Conservation (phyloP, 2,797 vertebrate species). For the Xenentodon cancila region DNA sequence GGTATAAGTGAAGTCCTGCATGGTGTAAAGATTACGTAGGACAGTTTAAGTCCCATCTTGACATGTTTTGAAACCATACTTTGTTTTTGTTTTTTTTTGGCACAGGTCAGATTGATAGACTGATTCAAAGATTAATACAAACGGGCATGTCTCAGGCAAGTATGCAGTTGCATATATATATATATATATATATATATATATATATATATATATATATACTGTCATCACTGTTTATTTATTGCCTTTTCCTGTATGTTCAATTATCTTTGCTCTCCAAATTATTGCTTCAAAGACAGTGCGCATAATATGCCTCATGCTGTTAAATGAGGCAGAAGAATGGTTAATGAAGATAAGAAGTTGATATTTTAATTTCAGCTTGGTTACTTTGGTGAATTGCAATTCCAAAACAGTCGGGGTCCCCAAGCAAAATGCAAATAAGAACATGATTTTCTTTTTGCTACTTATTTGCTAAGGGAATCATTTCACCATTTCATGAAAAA, state of each 20-base stretch:
- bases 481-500: background rate
- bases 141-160: too few relatives aligned
- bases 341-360: constrained; percentile 4
- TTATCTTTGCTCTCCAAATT: background rate
- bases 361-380: constrained; percentile 18
- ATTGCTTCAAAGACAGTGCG: constrained; percentile 9
- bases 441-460: too few relatives aligned
- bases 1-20: constrained; percentile 3
- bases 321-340: constrained; percentile 11
- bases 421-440: constrained; percentile 12
- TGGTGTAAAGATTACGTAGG: background rate
- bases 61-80: background rate
- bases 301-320: constrained; percentile 2
- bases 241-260: too few relatives aligned
- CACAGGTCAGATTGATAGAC: too few relatives aligned
- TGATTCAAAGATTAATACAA: too few relatives aligned
- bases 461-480: too few relatives aligned
- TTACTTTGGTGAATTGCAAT: background rate
- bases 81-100: too few relatives aligned
- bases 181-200: too few relatives aligned
- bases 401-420: background rate
- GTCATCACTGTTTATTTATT: background rate
- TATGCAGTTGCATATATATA: too few relatives aligned
- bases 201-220: background rate
- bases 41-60: background rate